Conservation (phyloP, 2,888 invertebrate species). For the Pollenia angustigena region DNA sequence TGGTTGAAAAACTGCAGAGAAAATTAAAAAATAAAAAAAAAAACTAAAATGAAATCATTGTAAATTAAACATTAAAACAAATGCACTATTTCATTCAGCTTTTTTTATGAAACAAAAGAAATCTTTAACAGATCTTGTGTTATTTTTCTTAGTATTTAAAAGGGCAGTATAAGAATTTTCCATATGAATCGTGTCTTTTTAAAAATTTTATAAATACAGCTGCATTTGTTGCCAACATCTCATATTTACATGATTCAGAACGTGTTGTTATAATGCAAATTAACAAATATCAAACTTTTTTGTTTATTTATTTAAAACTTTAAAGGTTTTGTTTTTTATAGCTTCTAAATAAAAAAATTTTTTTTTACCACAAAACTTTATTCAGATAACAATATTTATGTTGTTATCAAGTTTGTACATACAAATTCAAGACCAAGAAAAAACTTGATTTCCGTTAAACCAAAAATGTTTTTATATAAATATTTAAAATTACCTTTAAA, state of each 20-base stretch:
- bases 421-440: neutral
- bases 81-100: constrained; percentile 2
- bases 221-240: constrained; percentile 2
- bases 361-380: constrained; percentile 36
- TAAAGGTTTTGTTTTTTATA: constrained; percentile 31
- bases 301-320: constrained; percentile 17
- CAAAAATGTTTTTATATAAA: constrained; percentile 15
- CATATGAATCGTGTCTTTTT: constrained; percentile 25
- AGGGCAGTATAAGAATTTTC: neutral
- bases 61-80: constrained; percentile 8
- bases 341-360: constrained; percentile 9
- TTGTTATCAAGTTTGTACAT: constrained; percentile 29
- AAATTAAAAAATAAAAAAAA: neutral
- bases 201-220: constrained; percentile 1
- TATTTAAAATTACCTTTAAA: constrained; percentile 26
- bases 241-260: constrained; percentile 37
- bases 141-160: constrained; percentile 26
- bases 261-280: constrained; percentile 30
- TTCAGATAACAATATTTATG: constrained; percentile 31
- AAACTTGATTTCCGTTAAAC: constrained; percentile 54
- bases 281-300: neutral
- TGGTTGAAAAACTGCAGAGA: neutral
- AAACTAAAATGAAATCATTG: neutral
- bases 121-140: neutral
- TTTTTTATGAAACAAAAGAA: neutral